Evolutionary conservation across 2,113 vertebrate species (phyloP).

Genomic region (Tamias sibiricus): DNA sequence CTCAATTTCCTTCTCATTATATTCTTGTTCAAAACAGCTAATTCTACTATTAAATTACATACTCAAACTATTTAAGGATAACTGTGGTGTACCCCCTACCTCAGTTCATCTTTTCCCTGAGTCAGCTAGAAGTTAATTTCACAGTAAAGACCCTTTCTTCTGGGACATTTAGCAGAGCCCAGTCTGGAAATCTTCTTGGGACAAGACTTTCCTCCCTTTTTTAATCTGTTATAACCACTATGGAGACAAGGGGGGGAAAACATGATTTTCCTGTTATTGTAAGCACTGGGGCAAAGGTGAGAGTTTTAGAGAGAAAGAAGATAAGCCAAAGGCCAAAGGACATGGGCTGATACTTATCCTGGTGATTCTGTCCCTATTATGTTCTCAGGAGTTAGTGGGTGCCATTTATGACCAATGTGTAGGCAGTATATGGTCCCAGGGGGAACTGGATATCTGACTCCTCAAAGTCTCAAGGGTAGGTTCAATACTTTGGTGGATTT

Average conservation of each 20-base stretch:
- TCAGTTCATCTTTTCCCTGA: background rate
- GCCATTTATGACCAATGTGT: background rate
- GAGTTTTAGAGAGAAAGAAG: background rate
- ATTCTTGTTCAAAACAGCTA: background rate
- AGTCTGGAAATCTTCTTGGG: background rate
- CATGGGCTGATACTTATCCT: background rate
- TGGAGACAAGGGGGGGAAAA: background rate
- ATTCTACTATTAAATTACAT: background rate
- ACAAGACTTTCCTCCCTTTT: background rate
- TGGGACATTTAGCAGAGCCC: background rate
- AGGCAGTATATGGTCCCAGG: background rate
- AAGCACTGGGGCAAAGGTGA: background rate
- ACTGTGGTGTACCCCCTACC: accelerated
- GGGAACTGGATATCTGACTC: background rate
- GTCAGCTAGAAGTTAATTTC: background rate
- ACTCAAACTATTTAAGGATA: background rate
- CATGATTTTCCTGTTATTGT: background rate
- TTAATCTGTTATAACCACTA: background rate
- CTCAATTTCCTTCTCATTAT: background rate
- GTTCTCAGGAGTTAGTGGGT: background rate
- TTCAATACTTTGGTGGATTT: background rate
- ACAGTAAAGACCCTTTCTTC: background rate
- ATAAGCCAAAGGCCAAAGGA: background rate
- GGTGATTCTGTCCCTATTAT: background rate
- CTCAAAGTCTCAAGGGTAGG: background rate